These are phyloP conservation scores for Carcina quercana DNA, from an alignment of 2,888 invertebrate species.

Conservation along the genomic window DNA sequence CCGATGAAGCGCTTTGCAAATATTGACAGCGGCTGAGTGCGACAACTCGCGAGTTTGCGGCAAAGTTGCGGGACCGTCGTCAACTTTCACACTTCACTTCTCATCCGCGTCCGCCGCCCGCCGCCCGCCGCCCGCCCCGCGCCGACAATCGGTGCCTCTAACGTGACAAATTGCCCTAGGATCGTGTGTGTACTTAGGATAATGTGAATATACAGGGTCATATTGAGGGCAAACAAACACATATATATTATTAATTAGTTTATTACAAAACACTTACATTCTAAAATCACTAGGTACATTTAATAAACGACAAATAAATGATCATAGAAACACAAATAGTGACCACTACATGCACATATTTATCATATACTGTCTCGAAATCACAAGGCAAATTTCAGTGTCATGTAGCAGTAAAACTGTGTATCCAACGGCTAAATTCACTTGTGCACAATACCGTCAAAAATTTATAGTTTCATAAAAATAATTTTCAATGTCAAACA, in stretches of 20 bases:
- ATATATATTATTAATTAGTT: conserved; percentile 9
- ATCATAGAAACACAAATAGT: conserved; percentile 20
- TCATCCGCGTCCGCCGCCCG: too few species aligned
- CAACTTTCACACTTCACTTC: conserved; percentile 6
- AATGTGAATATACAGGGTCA: too few species aligned
- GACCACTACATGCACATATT: conserved; percentile 12
- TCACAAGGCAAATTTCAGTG: not conserved
- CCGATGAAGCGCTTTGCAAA: conserved; percentile 38
- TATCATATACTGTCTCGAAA: not conserved
- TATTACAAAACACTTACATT: conserved; percentile 26
- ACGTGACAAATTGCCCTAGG: too few species aligned
- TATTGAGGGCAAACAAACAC: conserved; percentile 2
- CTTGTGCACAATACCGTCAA: conserved; percentile 27
- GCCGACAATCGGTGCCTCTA: too few species aligned
- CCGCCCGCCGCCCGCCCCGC: too few species aligned
- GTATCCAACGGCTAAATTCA: conserved; percentile 11
- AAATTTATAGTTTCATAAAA: conserved; percentile 28
- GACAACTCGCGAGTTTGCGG: conserved; percentile 10
- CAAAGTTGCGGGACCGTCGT: conserved; percentile 10
- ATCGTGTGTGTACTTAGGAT: too few species aligned
- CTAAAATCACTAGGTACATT: conserved; percentile 16
- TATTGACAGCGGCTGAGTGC: conserved; percentile 39
- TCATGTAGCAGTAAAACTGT: conserved; percentile 14
- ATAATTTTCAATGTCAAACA: conserved; percentile 25
- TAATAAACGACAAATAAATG: conserved; percentile 19